These are phyloP conservation scores for Vanessa cardui DNA, from an alignment of 2,888 invertebrate species.

Conservation along the genomic window DNA sequence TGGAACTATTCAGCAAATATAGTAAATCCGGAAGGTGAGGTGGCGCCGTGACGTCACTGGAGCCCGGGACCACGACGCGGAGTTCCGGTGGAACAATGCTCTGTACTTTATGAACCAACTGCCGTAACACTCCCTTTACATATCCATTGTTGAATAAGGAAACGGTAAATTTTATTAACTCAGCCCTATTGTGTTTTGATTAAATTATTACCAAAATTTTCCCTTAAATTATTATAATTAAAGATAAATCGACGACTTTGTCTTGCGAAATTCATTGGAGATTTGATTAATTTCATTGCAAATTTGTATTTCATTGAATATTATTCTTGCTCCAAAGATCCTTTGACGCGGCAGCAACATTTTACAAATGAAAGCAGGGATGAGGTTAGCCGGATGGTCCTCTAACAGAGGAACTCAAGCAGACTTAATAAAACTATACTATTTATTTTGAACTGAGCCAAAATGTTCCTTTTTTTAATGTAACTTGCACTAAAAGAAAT, in stretches of 20 bases:
- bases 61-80: slow-evolving; percentile 52
- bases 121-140: slow-evolving; percentile 36
- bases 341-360: background rate
- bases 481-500: no score
- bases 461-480: no score
- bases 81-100: slow-evolving; percentile 66
- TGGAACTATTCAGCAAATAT: slow-evolving; percentile 6
- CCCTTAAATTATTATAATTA: background rate
- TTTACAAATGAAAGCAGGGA: no score
- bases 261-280: background rate
- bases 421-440: no score
- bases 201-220: slow-evolving; percentile 11
- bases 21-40: slow-evolving; percentile 58
- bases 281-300: background rate
- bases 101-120: slow-evolving; percentile 51
- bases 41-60: slow-evolving; percentile 64
- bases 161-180: slow-evolving; percentile 33
- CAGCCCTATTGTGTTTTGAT: slow-evolving; percentile 24
- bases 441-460: no score
- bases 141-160: slow-evolving; percentile 31
- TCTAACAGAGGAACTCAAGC: no score
- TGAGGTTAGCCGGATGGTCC: no score
- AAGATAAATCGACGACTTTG: background rate
- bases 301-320: background rate
- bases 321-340: background rate